Evolutionary conservation across 2,797 vertebrate species (phyloP).

Genomic region (Mormyrus hasselquistii): DNA sequence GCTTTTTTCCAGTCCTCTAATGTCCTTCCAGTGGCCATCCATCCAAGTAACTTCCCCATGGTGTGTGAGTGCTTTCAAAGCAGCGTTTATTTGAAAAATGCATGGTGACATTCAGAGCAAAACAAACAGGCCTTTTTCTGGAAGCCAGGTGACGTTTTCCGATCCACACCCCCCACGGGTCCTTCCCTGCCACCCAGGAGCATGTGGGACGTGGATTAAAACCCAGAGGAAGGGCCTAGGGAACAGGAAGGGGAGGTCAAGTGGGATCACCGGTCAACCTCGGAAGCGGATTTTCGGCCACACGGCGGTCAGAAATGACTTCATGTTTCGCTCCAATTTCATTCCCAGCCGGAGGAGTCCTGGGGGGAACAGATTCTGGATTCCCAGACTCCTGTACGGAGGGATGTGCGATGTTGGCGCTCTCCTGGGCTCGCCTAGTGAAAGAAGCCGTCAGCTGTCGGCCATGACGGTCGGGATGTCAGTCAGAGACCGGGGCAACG

Average conservation of each 20-base stretch:
- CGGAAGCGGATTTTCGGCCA: slow-evolving; percentile 52
- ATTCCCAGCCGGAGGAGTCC: neutral
- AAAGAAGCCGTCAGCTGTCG: neutral
- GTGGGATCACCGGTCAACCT: slow-evolving; percentile 43
- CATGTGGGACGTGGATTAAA: slow-evolving; percentile 45
- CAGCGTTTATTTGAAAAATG: slow-evolving; percentile 25
- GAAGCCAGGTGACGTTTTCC: slow-evolving; percentile 8
- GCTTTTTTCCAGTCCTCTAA: slow-evolving; percentile 16
- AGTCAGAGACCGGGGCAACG: neutral
- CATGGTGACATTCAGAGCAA: slow-evolving; percentile 20
- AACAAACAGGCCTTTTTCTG: slow-evolving; percentile 22
- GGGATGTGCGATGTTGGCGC: neutral
- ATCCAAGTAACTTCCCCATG: neutral
- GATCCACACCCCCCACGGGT: slow-evolving; percentile 38
- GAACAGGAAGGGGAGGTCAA: neutral
- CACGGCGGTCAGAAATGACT: slow-evolving; percentile 49
- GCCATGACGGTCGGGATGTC: neutral
- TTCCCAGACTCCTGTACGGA: neutral
- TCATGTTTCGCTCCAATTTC: slow-evolving; percentile 46
- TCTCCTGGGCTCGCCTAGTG: neutral
- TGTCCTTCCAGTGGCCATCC: neutral
- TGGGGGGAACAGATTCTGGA: neutral
- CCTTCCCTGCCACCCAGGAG: slow-evolving; percentile 33
- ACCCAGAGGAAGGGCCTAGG: slow-evolving; percentile 31
- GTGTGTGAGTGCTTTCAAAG: neutral